These are phyloP conservation scores for Saguinus imperator DNA, from an alignment of 2,113 vertebrate genomes.

Conservation along the genomic window DNA sequence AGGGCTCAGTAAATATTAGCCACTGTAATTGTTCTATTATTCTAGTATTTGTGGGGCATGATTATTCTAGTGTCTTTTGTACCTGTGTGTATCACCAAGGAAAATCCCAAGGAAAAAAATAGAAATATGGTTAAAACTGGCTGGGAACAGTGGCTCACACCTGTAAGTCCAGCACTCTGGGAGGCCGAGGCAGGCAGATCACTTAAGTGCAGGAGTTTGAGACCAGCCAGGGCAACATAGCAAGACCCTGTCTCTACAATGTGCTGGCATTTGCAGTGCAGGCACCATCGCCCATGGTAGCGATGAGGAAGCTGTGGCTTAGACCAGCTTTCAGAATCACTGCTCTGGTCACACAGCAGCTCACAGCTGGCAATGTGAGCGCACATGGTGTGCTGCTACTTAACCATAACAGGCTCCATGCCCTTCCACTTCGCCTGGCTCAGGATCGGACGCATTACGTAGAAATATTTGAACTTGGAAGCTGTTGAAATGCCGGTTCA, in stretches of 20 bases:
- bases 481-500: not conserved
- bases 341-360: not conserved
- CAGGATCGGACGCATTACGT: not conserved
- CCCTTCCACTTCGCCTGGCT: not conserved
- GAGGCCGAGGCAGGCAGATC: too few species aligned
- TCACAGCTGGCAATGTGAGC: rapidly evolving
- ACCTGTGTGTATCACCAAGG: not conserved
- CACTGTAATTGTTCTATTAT: not conserved
- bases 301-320: not conserved
- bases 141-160: too few species aligned
- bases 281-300: too few species aligned
- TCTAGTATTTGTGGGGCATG: not conserved
- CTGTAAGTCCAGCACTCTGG: too few species aligned
- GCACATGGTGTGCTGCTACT: rapidly evolving
- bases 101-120: too few species aligned
- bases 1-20: not conserved
- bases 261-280: not conserved
- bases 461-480: not conserved
- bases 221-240: too few species aligned
- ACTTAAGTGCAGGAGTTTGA: too few species aligned
- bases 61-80: not conserved
- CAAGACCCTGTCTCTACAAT: not conserved
- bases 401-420: rapidly evolving
- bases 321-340: not conserved
- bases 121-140: too few species aligned